Percentiles rank a stretch among this genome's conserved stretches.
These are phyloP conservation scores for Rhynchopsitta pachyrhyncha DNA, from an alignment of 2,113 vertebrate genomes.

Conservation along the genomic window DNA sequence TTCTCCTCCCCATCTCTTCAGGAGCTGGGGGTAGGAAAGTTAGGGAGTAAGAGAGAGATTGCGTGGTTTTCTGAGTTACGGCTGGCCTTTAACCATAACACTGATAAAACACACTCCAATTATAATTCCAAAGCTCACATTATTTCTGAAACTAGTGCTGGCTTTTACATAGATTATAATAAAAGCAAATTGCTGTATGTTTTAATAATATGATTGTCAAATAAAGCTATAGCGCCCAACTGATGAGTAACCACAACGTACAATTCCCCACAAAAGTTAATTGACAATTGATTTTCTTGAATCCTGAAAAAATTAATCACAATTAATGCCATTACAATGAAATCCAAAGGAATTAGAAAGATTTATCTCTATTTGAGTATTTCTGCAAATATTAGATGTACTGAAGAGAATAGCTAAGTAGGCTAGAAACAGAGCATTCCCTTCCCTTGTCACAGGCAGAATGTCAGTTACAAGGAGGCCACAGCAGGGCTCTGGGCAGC, in stretches of 20 bases:
- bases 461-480: background rate
- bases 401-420: constrained; percentile 41
- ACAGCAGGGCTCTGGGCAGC: background rate
- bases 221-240: constrained; percentile 50
- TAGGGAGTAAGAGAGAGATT: no score
- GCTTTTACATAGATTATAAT: constrained; percentile 68
- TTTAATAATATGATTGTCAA: constrained; percentile 69
- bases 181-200: constrained; percentile 70
- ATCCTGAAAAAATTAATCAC: constrained; percentile 69
- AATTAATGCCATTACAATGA: constrained; percentile 51
- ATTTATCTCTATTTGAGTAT: constrained; percentile 62
- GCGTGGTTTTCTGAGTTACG: no score
- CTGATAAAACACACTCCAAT: constrained; percentile 56
- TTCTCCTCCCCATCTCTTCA: no score
- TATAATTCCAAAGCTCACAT: constrained; percentile 61
- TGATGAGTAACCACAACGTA: constrained; percentile 46
- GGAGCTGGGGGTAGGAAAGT: no score
- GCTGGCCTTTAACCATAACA: no score
- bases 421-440: background rate
- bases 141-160: constrained; percentile 61
- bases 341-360: constrained; percentile 65
- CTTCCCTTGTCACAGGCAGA: background rate
- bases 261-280: constrained; percentile 72
- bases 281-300: constrained; percentile 73
- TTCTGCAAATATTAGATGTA: constrained; percentile 53